Evolutionary conservation across 2,888 invertebrate species (phyloP).

Genomic region (Odontocolon sp.): DNA sequence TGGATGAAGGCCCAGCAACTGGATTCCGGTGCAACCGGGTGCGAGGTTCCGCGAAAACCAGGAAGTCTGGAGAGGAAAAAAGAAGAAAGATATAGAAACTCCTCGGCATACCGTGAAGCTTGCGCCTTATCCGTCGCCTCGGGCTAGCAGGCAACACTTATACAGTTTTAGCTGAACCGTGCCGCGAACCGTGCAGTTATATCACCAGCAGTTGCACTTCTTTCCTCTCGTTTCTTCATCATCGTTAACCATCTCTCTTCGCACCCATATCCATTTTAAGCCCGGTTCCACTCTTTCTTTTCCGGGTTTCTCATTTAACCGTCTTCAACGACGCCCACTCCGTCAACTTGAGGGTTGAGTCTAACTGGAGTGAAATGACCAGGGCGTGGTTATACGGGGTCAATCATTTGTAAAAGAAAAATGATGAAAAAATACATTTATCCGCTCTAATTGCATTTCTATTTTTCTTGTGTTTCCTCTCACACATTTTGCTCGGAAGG

Average conservation of each 20-base stretch:
- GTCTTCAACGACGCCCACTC: slow-evolving; percentile 18
- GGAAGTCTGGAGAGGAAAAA: slow-evolving; percentile 26
- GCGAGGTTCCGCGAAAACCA: slow-evolving; percentile 45
- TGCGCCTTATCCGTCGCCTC: slow-evolving; percentile 60
- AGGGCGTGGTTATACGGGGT: not conserved
- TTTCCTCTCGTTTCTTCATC: not conserved
- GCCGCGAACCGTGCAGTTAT: slow-evolving; percentile 19
- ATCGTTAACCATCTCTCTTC: not conserved
- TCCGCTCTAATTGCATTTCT: too few relatives aligned
- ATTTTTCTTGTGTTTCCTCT: too few relatives aligned
- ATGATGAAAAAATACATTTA: not conserved
- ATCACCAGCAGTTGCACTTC: slow-evolving; percentile 13
- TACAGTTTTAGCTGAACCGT: slow-evolving; percentile 48
- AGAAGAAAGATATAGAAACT: slow-evolving; percentile 41
- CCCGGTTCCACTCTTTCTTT: slow-evolving; percentile 11
- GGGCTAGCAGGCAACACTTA: slow-evolving; percentile 57
- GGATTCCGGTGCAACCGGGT: slow-evolving; percentile 39
- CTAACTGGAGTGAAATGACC: not conserved
- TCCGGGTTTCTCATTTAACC: slow-evolving; percentile 33
- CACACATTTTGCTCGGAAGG: too few relatives aligned
- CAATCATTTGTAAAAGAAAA: not conserved
- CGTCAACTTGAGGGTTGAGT: slow-evolving; percentile 13
- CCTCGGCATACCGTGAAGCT: slow-evolving; percentile 42
- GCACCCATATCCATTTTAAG: slow-evolving; percentile 18
- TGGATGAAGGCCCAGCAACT: slow-evolving; percentile 55